phyloP scores from a whole-genome alignment of 1,140 invertebrate genomes.

The Sipha flava region DNA sequence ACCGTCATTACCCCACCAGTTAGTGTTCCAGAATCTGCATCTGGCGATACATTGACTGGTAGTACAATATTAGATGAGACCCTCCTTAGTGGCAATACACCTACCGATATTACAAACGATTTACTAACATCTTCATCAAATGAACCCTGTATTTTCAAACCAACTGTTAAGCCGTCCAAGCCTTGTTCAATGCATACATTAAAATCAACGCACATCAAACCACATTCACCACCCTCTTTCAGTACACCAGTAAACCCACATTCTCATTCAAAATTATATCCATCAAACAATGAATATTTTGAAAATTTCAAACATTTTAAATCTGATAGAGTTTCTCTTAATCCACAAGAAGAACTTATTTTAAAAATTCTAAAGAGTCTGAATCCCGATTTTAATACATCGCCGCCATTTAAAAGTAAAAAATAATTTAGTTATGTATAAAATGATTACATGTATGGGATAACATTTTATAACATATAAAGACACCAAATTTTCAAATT shows the following conservation, averaged over 20 bases:
- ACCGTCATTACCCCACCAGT: too few relatives aligned
- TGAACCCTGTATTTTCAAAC: not conserved
- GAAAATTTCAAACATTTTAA: not conserved
- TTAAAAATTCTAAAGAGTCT: not conserved
- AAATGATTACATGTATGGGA: too few relatives aligned
- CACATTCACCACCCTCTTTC: too few relatives aligned
- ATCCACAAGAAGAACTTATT: not conserved
- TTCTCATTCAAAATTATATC: not conserved
- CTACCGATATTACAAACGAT: not conserved
- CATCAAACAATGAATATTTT: not conserved
- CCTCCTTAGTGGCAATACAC: not conserved
- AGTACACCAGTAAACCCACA: not conserved
- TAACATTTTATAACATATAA: too few relatives aligned
- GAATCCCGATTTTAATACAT: not conserved
- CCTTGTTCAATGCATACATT: not conserved
- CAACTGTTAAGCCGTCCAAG: not conserved
- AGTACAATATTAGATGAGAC: not conserved
- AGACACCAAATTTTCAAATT: too few relatives aligned
- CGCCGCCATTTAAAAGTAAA: not conserved
- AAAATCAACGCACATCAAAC: not conserved
- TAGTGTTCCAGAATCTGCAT: too few relatives aligned
- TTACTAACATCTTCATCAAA: not conserved
- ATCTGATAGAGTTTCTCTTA: not conserved
- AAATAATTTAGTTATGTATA: not conserved
- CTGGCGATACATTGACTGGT: too few relatives aligned